phyloP scores from a whole-genome alignment of 2,113 vertebrate species.

The Cebus imitator region DNA sequence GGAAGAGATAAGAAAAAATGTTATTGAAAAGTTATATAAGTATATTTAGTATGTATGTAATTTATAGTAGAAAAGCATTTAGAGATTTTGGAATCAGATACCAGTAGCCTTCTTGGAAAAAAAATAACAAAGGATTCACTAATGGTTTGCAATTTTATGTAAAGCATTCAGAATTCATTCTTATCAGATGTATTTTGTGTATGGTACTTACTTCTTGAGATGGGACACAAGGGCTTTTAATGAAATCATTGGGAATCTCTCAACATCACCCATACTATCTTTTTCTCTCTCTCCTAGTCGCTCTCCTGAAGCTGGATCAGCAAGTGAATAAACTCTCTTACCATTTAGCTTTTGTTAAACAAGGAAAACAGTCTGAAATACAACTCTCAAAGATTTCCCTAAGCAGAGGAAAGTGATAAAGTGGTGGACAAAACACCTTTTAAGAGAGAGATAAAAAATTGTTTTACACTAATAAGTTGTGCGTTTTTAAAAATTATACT shows the following conservation, averaged over 20 bases:
- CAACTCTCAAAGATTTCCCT: neutral
- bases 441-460: neutral
- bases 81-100: neutral
- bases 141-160: neutral
- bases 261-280: neutral
- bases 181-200: neutral
- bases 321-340: neutral
- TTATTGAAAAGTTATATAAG: conserved; percentile 20
- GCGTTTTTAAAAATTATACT: neutral
- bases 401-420: conserved; percentile 7
- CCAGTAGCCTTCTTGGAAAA: neutral
- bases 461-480: neutral
- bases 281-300: neutral
- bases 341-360: conserved; percentile 6
- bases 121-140: neutral
- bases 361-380: neutral
- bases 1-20: neutral
- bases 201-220: conserved; percentile 5
- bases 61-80: neutral
- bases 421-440: neutral
- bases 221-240: conserved; percentile 11
- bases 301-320: neutral
- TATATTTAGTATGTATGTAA: neutral
- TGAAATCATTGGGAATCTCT: conserved; percentile 9
- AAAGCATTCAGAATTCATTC: conserved; percentile 23